Evolutionary conservation across 2,888 invertebrate genomes (phyloP).

Genomic region (Napeogenes inachia): DNA sequence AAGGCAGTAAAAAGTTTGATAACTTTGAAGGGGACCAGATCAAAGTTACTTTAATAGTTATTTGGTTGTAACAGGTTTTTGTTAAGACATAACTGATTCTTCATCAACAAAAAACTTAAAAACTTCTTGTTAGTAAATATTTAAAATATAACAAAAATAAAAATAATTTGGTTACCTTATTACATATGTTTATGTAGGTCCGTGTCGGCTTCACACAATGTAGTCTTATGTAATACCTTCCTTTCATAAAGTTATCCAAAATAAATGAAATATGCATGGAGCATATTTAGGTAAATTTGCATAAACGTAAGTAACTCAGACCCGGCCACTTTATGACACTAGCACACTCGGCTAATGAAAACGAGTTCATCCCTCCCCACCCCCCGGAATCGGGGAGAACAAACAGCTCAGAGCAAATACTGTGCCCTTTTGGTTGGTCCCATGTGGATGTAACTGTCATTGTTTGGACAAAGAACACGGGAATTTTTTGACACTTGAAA

Average conservation of each 20-base stretch:
- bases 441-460: slow-evolving; percentile 46
- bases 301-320: slow-evolving; percentile 38
- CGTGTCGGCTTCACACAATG: too few relatives aligned
- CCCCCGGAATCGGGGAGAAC: slow-evolving; percentile 48
- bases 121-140: too few relatives aligned
- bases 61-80: slow-evolving; percentile 1
- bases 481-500: slow-evolving; percentile 35
- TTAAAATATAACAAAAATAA: too few relatives aligned
- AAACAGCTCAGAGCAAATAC: slow-evolving; percentile 54
- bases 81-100: not conserved
- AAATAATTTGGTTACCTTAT: too few relatives aligned
- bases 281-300: slow-evolving; percentile 33
- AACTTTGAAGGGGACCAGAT: slow-evolving; percentile 16
- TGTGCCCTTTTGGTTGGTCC: slow-evolving; percentile 48
- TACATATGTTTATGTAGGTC: too few relatives aligned
- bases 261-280: slow-evolving; percentile 34
- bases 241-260: slow-evolving; percentile 20
- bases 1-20: slow-evolving; percentile 14
- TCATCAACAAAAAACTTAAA: too few relatives aligned
- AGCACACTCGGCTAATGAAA: slow-evolving; percentile 37
- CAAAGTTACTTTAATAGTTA: slow-evolving; percentile 16
- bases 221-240: too few relatives aligned
- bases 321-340: slow-evolving; percentile 42
- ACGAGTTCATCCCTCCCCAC: slow-evolving; percentile 40
- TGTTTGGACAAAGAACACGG: slow-evolving; percentile 43